Percentiles rank a stretch among this genome's conserved stretches.
Conservation (phyloP, 2,797 vertebrate genomes). For the Hafferia zeledoni region DNA sequence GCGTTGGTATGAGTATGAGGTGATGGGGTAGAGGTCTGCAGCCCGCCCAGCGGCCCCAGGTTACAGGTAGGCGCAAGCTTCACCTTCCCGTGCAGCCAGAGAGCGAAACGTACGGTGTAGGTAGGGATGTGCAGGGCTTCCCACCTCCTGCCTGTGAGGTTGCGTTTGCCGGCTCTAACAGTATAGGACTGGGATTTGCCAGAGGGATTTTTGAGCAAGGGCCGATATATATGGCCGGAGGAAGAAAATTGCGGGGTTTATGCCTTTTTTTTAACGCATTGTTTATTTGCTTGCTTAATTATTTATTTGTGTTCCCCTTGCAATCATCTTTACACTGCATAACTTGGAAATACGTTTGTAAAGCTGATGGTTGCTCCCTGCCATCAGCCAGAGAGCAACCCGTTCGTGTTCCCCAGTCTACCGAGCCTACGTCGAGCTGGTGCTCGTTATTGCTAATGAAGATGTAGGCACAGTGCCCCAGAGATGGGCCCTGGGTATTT, state of each 20-base stretch:
- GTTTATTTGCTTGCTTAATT: not conserved
- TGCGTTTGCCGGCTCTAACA: not conserved
- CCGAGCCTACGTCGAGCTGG: not conserved
- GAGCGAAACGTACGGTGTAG: not conserved
- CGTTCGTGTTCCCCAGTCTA: not conserved
- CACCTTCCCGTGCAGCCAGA: not conserved
- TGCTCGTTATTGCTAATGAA: not conserved
- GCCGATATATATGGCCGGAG: not conserved
- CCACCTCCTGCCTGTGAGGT: not conserved
- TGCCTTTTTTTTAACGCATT: not conserved
- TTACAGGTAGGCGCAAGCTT: not conserved
- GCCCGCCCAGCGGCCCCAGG: not conserved
- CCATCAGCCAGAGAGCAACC: not conserved
- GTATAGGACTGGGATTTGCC: not conserved
- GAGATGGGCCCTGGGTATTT: not conserved
- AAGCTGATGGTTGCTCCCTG: not conserved
- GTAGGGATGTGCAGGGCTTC: not conserved
- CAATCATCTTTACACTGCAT: not conserved
- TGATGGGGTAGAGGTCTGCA: not conserved
- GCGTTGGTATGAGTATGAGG: accelerated
- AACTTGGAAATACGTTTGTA: slow-evolving; percentile 46
- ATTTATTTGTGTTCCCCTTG: not conserved
- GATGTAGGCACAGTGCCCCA: not conserved
- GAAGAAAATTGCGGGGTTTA: not conserved
- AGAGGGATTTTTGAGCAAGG: not conserved